Conservation (phyloP, 2,113 vertebrate genomes). For the Gasterosteus aculeatus region DNA sequence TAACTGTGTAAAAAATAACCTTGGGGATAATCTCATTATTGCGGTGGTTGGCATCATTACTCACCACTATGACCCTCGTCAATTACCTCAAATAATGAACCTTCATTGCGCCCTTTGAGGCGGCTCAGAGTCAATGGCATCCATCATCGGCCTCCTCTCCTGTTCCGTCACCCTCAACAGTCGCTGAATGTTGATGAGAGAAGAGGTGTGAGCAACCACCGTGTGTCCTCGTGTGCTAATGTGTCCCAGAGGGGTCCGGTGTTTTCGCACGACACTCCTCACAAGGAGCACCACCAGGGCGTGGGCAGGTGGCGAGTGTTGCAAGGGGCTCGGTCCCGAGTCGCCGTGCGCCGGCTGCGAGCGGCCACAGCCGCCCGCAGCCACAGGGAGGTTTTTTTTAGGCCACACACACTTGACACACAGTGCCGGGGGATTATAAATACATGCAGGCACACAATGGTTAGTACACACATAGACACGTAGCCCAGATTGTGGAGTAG, state of each 20-base stretch:
- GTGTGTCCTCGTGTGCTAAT: constrained; percentile 9
- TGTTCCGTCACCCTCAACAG: constrained; percentile 27
- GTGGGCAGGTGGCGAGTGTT: constrained; percentile 63
- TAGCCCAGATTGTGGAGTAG: constrained; percentile 15
- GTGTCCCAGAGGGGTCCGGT: constrained; percentile 56
- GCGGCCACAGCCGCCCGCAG: constrained; percentile 14
- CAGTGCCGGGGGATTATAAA: constrained; percentile 18
- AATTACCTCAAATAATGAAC: constrained; percentile 18
- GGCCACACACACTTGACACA: constrained; percentile 44
- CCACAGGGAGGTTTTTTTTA: constrained; percentile 35
- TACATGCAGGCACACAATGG: constrained; percentile 4
- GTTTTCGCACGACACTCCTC: constrained; percentile 50
- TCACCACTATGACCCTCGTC: constrained; percentile 1
- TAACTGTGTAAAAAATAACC: not conserved
- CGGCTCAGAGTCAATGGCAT: constrained; percentile 30
- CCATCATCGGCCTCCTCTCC: constrained; percentile 35
- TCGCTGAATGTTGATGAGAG: constrained; percentile 60
- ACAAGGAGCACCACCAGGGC: constrained; percentile 43
- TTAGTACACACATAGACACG: not conserved
- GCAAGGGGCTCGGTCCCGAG: constrained; percentile 34
- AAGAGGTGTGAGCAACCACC: constrained; percentile 40
- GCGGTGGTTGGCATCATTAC: not conserved
- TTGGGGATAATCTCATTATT: not conserved
- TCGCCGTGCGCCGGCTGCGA: too few species aligned
- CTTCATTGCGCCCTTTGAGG: constrained; percentile 24